phyloP scores from a whole-genome alignment of 2,888 invertebrate genomes.

The Tipula unca region DNA sequence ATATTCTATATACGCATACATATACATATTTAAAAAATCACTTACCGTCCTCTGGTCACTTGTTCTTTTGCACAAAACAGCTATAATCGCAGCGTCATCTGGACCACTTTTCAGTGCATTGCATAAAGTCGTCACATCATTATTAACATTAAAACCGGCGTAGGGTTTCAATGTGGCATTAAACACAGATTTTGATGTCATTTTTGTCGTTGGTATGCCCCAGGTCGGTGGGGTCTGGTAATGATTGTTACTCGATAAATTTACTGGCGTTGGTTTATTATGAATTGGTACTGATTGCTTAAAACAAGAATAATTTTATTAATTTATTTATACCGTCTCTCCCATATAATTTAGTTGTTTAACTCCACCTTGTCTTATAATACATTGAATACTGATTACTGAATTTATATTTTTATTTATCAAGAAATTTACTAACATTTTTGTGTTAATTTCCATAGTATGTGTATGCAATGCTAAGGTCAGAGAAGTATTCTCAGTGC shows the following conservation, averaged over 20 bases:
- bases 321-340: background rate
- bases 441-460: background rate
- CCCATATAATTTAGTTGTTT: background rate
- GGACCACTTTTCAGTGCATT: background rate
- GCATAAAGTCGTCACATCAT: background rate
- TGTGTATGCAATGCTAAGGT: too few species aligned
- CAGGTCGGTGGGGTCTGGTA: too few species aligned
- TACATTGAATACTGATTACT: background rate
- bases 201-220: background rate
- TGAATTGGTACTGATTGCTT: too few species aligned
- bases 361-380: background rate
- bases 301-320: too few species aligned
- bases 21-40: background rate
- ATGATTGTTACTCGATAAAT: background rate
- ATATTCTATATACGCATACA: background rate
- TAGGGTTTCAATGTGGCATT: background rate
- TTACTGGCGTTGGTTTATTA: background rate
- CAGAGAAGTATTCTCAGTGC: too few species aligned
- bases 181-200: background rate
- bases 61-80: background rate
- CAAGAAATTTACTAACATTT: background rate
- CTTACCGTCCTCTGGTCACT: constrained; percentile 1
- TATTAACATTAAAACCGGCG: background rate
- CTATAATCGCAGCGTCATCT: background rate
- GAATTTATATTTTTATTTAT: background rate